A percentile compares a stretch with the other conserved stretches of the same genome.
Evolutionary conservation across 2,113 vertebrate species (phyloP).

Genomic region (Tyto alba): DNA sequence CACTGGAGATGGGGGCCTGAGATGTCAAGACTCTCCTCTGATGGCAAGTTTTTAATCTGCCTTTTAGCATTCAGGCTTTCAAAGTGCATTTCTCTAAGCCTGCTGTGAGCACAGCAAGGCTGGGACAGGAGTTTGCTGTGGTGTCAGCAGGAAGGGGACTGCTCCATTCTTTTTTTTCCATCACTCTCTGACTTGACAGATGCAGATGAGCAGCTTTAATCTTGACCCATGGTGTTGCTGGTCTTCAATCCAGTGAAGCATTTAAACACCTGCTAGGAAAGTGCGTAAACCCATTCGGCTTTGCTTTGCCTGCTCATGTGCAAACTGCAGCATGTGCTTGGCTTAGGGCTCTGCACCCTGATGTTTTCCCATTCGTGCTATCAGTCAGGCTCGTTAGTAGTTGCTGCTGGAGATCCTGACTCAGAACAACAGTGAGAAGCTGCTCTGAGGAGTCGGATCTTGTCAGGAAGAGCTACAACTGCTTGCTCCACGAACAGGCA

Average conservation of each 20-base stretch:
- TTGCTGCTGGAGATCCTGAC: neutral
- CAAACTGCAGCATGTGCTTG: neutral
- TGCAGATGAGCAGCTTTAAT: neutral
- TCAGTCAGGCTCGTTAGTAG: neutral
- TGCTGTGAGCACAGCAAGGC: neutral
- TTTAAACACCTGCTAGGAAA: neutral
- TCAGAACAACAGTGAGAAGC: neutral
- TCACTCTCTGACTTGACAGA: neutral
- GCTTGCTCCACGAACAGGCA: neutral
- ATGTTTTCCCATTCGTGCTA: neutral
- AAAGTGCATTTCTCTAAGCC: neutral
- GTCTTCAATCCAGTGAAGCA: neutral
- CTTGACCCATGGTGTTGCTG: neutral
- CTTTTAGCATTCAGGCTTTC: neutral
- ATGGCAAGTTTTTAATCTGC: neutral
- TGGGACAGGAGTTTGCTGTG: neutral
- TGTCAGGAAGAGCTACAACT: neutral
- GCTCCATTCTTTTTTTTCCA: neutral
- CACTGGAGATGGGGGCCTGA: neutral
- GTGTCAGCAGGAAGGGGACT: neutral
- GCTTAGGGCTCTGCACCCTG: neutral
- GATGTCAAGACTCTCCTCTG: neutral
- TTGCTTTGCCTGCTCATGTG: neutral
- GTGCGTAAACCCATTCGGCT: neutral
- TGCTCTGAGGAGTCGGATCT: neutral